Conservation (phyloP, 2,888 invertebrate species). For the Leptarthrus brevirostris region DNA sequence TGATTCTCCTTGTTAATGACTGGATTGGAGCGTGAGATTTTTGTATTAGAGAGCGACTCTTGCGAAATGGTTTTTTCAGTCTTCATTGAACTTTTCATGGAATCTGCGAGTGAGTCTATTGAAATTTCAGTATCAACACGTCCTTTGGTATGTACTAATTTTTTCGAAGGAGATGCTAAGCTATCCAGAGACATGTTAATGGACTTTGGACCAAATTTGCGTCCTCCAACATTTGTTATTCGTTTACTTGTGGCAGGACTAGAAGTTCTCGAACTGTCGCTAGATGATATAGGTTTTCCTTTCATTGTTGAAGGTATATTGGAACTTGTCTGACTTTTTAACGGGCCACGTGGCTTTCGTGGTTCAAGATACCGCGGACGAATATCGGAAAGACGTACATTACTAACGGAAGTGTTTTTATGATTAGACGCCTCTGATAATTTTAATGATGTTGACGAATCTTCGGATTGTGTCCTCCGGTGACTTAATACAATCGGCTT, state of each 20-base stretch:
- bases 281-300: slow-evolving; percentile 64
- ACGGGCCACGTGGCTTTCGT: slow-evolving; percentile 61
- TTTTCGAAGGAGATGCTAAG: slow-evolving; percentile 61
- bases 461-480: slow-evolving; percentile 65
- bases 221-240: slow-evolving; percentile 55
- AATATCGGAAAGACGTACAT: slow-evolving; percentile 59
- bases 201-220: slow-evolving; percentile 62
- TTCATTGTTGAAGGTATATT: slow-evolving; percentile 61
- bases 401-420: slow-evolving; percentile 19
- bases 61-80: slow-evolving; percentile 66
- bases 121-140: slow-evolving; percentile 60
- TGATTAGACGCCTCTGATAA: slow-evolving; percentile 5
- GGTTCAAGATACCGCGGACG: slow-evolving; percentile 76
- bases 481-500: slow-evolving; percentile 58
- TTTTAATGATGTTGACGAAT: slow-evolving; percentile 56
- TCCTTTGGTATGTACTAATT: slow-evolving; percentile 51
- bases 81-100: slow-evolving; percentile 66
- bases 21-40: slow-evolving; percentile 61
- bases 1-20: slow-evolving; percentile 58
- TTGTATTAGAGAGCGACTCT: slow-evolving; percentile 62
- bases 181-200: slow-evolving; percentile 66
- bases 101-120: slow-evolving; percentile 65
- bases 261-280: slow-evolving; percentile 65
- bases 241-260: slow-evolving; percentile 63
- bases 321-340: slow-evolving; percentile 62